Percentiles rank a stretch among this genome's conserved stretches.
These are phyloP conservation scores for Drosophila ohnishii DNA, from an alignment of 1,140 invertebrate genomes.

Conservation along the genomic window DNA sequence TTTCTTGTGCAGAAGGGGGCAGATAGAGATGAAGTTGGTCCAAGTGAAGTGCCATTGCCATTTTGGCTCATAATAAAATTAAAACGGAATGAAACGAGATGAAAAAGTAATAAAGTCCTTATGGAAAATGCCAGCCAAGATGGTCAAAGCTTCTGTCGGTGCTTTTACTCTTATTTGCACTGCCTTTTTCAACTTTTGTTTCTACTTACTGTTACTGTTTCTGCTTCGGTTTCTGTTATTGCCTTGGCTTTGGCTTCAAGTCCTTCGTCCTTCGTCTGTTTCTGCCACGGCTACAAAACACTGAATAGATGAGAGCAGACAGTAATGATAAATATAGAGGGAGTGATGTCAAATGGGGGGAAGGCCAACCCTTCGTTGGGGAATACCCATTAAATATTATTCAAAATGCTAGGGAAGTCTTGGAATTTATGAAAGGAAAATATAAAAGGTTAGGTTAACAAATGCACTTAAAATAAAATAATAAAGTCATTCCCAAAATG, in stretches of 20 bases:
- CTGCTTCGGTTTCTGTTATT: slow-evolving; percentile 40
- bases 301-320: slow-evolving; percentile 52
- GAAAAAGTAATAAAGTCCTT: slow-evolving; percentile 82
- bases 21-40: slow-evolving; percentile 36
- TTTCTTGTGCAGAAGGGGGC: slow-evolving; percentile 12
- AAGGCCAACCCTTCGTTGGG: slow-evolving; percentile 40
- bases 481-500: neutral
- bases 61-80: slow-evolving; percentile 81
- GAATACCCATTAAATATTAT: slow-evolving; percentile 11
- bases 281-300: slow-evolving; percentile 34
- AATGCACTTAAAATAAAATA: neutral
- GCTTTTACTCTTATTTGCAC: slow-evolving; percentile 3
- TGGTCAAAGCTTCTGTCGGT: slow-evolving; percentile 50
- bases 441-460: neutral
- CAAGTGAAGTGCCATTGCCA: slow-evolving; percentile 67
- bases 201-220: slow-evolving; percentile 20
- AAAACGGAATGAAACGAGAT: slow-evolving; percentile 82
- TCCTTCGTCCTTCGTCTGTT: slow-evolving; percentile 15
- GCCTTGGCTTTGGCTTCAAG: slow-evolving; percentile 24
- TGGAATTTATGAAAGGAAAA: neutral
- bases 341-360: slow-evolving; percentile 18
- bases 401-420: neutral
- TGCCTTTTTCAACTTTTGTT: slow-evolving; percentile 11
- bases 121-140: slow-evolving; percentile 72
- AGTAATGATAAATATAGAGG: slow-evolving; percentile 32